Evolutionary conservation across 2,113 vertebrate genomes (phyloP).

Genomic region (Deroptyus accipitrinus): DNA sequence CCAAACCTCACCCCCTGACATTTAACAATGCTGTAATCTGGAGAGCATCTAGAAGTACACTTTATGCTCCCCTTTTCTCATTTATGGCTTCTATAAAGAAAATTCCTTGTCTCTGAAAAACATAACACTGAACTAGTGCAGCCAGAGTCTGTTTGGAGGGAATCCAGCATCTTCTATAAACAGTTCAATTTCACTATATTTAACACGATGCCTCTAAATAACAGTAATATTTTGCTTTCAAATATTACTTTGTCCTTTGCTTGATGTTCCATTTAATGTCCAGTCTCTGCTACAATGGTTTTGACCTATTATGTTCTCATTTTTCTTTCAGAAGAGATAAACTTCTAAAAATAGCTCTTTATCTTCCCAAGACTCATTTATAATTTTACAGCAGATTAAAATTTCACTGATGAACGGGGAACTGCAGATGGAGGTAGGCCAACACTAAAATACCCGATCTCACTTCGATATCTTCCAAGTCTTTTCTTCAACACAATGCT

Average conservation of each 20-base stretch:
- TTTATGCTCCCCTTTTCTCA: not conserved
- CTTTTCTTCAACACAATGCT: slow-evolving; percentile 31
- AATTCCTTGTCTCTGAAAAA: not conserved
- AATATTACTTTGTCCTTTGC: slow-evolving; percentile 62
- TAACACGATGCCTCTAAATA: slow-evolving; percentile 34
- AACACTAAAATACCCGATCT: slow-evolving; percentile 41
- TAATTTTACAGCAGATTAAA: slow-evolving; percentile 48
- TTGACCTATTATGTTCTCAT: slow-evolving; percentile 8
- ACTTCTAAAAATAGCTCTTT: slow-evolving; percentile 46
- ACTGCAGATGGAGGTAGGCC: slow-evolving; percentile 13
- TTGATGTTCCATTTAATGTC: slow-evolving; percentile 39
- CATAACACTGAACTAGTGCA: not conserved
- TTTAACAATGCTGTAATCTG: not conserved
- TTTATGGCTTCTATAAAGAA: not conserved
- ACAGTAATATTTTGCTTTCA: slow-evolving; percentile 45
- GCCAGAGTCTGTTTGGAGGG: slow-evolving; percentile 40
- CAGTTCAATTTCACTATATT: slow-evolving; percentile 45
- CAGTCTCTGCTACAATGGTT: slow-evolving; percentile 16
- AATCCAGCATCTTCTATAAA: slow-evolving; percentile 66
- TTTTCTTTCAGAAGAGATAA: slow-evolving; percentile 53
- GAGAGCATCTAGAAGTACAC: not conserved
- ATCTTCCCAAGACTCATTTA: slow-evolving; percentile 40
- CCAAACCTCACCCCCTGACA: not conserved
- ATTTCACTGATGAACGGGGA: slow-evolving; percentile 50
- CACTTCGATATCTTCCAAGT: slow-evolving; percentile 27